Evolutionary conservation across 2,888 invertebrate genomes (phyloP).

Genomic region (Loripinus fragilis): DNA sequence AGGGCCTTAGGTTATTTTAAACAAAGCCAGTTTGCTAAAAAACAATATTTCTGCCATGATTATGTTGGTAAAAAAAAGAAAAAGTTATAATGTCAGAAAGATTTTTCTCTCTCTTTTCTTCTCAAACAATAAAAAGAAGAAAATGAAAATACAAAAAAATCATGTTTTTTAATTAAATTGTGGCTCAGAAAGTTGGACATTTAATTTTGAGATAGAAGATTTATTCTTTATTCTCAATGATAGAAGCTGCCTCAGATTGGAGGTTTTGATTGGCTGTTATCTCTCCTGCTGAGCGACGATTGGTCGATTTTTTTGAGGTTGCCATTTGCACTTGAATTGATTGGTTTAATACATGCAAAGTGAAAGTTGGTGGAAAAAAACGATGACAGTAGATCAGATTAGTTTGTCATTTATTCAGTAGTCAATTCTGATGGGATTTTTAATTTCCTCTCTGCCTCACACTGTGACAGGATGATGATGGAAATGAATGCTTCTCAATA

Average conservation of each 20-base stretch:
- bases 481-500: slow-evolving; percentile 45
- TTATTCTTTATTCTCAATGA: background rate
- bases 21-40: background rate
- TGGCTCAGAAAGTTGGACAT: background rate
- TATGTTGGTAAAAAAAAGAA: too few species aligned
- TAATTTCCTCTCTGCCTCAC: slow-evolving; percentile 47
- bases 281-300: background rate
- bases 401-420: slow-evolving; percentile 6
- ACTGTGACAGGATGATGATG: slow-evolving; percentile 38
- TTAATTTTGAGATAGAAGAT: background rate
- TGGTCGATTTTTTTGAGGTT: background rate
- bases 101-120: too few species aligned
- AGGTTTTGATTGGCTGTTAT: slow-evolving; percentile 5
- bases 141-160: too few species aligned
- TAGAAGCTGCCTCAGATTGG: background rate
- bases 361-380: slow-evolving; percentile 3
- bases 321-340: background rate
- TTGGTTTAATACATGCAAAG: background rate
- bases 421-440: slow-evolving; percentile 39
- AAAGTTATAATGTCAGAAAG: too few species aligned
- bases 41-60: too few species aligned
- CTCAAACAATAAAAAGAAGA: too few species aligned
- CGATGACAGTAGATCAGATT: slow-evolving; percentile 18
- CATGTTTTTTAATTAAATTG: too few species aligned
- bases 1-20: background rate